Conservation (phyloP, 2,888 invertebrate species). For the Diloba caeruleocephala region DNA sequence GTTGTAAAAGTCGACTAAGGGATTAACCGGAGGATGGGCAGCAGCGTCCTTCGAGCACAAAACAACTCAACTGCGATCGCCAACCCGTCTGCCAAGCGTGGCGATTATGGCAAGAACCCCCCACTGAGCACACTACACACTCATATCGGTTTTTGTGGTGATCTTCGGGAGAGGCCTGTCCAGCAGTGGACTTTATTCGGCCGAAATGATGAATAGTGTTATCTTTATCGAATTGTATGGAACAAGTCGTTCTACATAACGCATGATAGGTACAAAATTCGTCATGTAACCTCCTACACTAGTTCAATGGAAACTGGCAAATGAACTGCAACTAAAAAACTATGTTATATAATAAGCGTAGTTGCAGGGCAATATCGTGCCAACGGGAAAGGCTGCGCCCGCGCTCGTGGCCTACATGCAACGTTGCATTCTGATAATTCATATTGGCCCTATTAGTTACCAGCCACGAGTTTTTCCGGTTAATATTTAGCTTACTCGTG, state of each 20-base stretch:
- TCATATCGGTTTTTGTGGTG: too few relatives aligned
- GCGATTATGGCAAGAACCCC: too few relatives aligned
- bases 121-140: too few relatives aligned
- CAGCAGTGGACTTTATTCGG: too few relatives aligned
- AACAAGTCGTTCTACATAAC: conserved; percentile 10
- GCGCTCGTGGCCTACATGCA: conserved; percentile 40
- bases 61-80: too few relatives aligned
- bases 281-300: conserved; percentile 2
- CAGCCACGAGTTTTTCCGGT: conserved; percentile 36
- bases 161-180: too few relatives aligned
- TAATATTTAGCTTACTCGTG: conserved; percentile 25
- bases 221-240: conserved; percentile 2
- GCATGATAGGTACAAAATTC: conserved; percentile 1
- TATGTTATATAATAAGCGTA: conserved; percentile 33
- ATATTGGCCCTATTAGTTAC: conserved; percentile 33
- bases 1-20: too few relatives aligned
- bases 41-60: too few relatives aligned
- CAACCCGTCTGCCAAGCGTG: too few relatives aligned
- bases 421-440: conserved; percentile 51
- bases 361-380: conserved; percentile 29
- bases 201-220: conserved; percentile 3
- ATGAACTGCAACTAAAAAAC: conserved; percentile 8
- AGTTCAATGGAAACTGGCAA: conserved; percentile 17
- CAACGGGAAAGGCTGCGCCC: conserved; percentile 30
- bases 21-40: too few relatives aligned